Percentiles rank a stretch among this genome's conserved stretches.
Evolutionary conservation across 2,888 invertebrate genomes (phyloP).

Genomic region (Campopleginae sp.): DNA sequence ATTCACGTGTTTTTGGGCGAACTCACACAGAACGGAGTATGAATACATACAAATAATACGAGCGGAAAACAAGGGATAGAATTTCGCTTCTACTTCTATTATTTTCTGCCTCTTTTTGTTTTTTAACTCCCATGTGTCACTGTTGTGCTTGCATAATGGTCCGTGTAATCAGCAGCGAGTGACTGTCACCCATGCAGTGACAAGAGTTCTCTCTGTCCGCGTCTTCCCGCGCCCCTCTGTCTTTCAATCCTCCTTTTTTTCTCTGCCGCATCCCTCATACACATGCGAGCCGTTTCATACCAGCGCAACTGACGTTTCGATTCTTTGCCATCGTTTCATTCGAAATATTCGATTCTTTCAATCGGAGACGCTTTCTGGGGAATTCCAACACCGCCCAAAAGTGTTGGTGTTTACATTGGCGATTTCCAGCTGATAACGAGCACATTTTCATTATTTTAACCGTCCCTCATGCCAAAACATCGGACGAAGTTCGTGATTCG

Average conservation of each 20-base stretch:
- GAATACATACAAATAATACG: slow-evolving; percentile 27
- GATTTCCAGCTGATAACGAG: not conserved
- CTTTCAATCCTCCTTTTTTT: slow-evolving; percentile 54
- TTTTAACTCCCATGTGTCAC: slow-evolving; percentile 63
- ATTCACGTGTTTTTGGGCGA: not conserved
- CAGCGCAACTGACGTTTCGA: not conserved
- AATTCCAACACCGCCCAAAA: not conserved
- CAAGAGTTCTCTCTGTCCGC: slow-evolving; percentile 36
- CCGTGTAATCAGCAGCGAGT: slow-evolving; percentile 84
- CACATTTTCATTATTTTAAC: not conserved
- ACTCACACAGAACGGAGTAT: slow-evolving; percentile 3
- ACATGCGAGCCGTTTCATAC: slow-evolving; percentile 20
- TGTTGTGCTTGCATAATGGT: slow-evolving; percentile 83
- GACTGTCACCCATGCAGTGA: slow-evolving; percentile 76
- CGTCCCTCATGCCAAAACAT: not conserved
- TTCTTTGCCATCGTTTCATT: not conserved
- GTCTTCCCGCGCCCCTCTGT: slow-evolving; percentile 54
- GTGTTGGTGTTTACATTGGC: not conserved
- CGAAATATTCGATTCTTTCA: not conserved
- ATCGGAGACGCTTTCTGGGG: not conserved
- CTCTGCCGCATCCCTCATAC: slow-evolving; percentile 1
- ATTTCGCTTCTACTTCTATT: slow-evolving; percentile 38
- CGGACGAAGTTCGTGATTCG: not conserved
- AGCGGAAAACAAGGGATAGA: slow-evolving; percentile 28
- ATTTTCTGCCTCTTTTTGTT: slow-evolving; percentile 39